phyloP scores from a whole-genome alignment of 2,888 invertebrate species.

The Phymatocera aterrima region DNA sequence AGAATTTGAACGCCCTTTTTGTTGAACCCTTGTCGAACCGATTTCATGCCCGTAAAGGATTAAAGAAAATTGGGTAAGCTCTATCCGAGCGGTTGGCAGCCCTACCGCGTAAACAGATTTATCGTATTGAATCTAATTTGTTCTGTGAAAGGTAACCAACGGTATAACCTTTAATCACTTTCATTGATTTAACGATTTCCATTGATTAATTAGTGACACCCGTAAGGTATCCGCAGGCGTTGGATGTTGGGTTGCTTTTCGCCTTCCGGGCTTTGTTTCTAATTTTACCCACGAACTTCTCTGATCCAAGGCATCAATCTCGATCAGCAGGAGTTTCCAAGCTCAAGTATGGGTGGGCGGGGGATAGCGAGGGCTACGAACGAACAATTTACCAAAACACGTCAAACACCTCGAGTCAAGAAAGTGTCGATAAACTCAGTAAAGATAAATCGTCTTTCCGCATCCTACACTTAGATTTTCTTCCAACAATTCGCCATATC shows the following conservation, averaged over 20 bases:
- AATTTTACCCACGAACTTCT: slow-evolving; percentile 45
- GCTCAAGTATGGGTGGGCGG: slow-evolving; percentile 39
- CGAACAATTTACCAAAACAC: slow-evolving; percentile 36
- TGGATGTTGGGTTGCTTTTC: slow-evolving; percentile 10
- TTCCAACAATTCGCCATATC: not conserved
- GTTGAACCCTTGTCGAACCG: not conserved
- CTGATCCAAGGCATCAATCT: slow-evolving; percentile 40
- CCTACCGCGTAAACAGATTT: slow-evolving; percentile 41
- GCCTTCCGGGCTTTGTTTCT: slow-evolving; percentile 44
- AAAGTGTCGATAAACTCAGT: slow-evolving; percentile 30
- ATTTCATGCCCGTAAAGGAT: slow-evolving; percentile 29
- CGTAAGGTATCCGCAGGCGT: slow-evolving; percentile 14
- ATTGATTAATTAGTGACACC: slow-evolving; percentile 44
- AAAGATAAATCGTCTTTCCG: slow-evolving; percentile 30
- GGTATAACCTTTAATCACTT: slow-evolving; percentile 40
- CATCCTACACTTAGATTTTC: not conserved
- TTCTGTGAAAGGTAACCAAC: slow-evolving; percentile 39
- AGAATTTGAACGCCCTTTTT: not conserved
- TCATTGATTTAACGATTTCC: slow-evolving; percentile 40
- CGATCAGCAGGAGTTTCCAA: slow-evolving; percentile 38
- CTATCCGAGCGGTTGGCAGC: slow-evolving; percentile 33
- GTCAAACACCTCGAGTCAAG: slow-evolving; percentile 24
- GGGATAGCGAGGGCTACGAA: slow-evolving; percentile 35
- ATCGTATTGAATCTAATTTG: slow-evolving; percentile 44
- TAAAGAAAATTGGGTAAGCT: slow-evolving; percentile 29